Base-by-base conservation (phyloP, 2,888 invertebrate species). In the Chironomus tentans region DNA sequence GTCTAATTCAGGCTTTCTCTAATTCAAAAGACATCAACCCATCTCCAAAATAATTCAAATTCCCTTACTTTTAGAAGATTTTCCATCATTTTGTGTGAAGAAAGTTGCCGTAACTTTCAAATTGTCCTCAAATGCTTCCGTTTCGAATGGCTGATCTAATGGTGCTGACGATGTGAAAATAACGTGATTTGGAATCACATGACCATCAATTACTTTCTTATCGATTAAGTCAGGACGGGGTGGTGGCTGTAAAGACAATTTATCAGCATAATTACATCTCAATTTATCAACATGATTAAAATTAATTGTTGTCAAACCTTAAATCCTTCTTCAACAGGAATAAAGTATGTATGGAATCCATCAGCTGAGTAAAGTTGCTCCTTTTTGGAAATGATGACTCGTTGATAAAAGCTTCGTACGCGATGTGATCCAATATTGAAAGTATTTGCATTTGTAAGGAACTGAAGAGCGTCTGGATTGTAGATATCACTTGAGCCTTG, bases 301-400 rank as follows among this genome's bases (percentile, higher is more conserved):
- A 18, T 65, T 12, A 24, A 15, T 46, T 65, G 78, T 80, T 85
- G 10, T 38, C 38, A 38, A 10, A 94, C 94, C 88, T 91, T 91
- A 80, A 94, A 93, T 77, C 94, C 94, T 82, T 93, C 92, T 83
- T 95, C 95, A 65, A 95, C 90, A 6, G 96, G 95, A 80, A 96
- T 91, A 82, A 96, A 93, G 84, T 94, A 96, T 15, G 96, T 96
- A 82, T 92, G 91, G 77, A 90, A 88, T 70, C 94, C 94, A 78
- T 91, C 91, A 47, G 89, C 88, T 80, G 88, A 90, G 83, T 92
- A 94, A 68, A 93, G 88, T 77, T 89, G 88, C 81, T 90, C 88
- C 84, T 92, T 93, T 79, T 89, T 87, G 79, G 89, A 88, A 79
- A 90, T 86, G 80, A 88, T 86, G 77, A 94, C 91, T 82, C 91